Conservation (phyloP, 2,797 vertebrate species). For the Sebastes aleutianus region DNA sequence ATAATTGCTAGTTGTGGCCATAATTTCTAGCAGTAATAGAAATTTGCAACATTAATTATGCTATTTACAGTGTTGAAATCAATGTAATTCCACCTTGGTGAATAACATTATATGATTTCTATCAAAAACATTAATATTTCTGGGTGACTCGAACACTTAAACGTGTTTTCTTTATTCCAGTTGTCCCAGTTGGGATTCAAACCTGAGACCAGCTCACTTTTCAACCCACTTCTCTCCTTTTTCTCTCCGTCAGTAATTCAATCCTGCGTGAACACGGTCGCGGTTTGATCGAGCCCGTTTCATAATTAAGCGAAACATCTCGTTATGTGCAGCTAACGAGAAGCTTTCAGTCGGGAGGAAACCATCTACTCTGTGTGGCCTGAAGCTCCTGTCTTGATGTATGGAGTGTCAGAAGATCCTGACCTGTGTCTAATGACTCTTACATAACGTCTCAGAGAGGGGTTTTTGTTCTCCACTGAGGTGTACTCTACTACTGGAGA, state of each 20-base stretch:
- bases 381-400: conserved; percentile 17
- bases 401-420: conserved; percentile 10
- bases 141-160: neutral
- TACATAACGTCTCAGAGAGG: neutral
- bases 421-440: conserved; percentile 38
- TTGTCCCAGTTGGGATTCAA: neutral
- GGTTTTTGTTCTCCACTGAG: neutral
- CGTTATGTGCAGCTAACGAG: conserved; percentile 46
- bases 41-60: neutral
- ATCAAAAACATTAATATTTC: neutral
- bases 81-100: neutral
- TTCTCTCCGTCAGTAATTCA: conserved; percentile 1
- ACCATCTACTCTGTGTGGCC: conserved; percentile 11
- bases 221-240: neutral
- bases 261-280: neutral
- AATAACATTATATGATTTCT: neutral
- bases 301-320: conserved; percentile 46
- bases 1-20: too few relatives aligned
- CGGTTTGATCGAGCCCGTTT: conserved; percentile 11
- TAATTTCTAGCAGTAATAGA: neutral
- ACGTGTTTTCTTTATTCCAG: accelerated
- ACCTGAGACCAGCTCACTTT: neutral
- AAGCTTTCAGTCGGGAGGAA: conserved; percentile 24
- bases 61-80: neutral
- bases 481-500: neutral